Evolutionary conservation across 2,113 vertebrate genomes (phyloP).

Genomic region (Periophthalmodon schlosseri): DNA sequence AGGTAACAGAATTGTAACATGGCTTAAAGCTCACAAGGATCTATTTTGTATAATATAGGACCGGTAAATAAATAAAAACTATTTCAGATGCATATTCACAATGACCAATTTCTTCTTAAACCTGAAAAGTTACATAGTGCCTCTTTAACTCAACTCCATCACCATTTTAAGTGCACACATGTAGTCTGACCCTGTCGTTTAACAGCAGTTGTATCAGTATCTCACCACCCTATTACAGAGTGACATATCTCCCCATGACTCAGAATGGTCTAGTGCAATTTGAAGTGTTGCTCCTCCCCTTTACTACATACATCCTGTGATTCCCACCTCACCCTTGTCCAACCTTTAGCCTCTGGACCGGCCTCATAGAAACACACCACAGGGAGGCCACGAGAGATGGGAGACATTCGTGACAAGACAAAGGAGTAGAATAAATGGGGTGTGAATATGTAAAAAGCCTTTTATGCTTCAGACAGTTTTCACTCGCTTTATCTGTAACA

Average conservation of each 20-base stretch:
- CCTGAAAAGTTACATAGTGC: too few relatives aligned
- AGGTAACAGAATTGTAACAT: too few relatives aligned
- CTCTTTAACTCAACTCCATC: too few relatives aligned
- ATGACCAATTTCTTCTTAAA: too few relatives aligned
- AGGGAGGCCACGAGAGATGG: conserved; percentile 39
- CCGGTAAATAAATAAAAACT: too few relatives aligned
- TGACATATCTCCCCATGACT: conserved; percentile 53
- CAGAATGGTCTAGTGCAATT: conserved; percentile 21
- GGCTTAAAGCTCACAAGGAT: too few relatives aligned
- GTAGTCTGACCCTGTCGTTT: not conserved
- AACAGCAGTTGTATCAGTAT: conserved; percentile 22
- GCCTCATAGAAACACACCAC: conserved; percentile 41
- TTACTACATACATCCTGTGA: conserved; percentile 17
- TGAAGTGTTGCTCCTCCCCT: not conserved
- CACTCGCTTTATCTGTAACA: conserved; percentile 46
- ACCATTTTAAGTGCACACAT: not conserved
- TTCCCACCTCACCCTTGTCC: conserved; percentile 17
- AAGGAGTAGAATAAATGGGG: not conserved
- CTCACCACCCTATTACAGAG: conserved; percentile 48
- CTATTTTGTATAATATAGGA: too few relatives aligned
- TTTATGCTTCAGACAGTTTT: conserved; percentile 44
- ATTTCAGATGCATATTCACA: too few relatives aligned
- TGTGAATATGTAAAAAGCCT: conserved; percentile 37
- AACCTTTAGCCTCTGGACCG: conserved; percentile 51
- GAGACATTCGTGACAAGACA: conserved; percentile 15